Conservation (phyloP, 2,888 invertebrate genomes). For the Acleris holmiana region DNA sequence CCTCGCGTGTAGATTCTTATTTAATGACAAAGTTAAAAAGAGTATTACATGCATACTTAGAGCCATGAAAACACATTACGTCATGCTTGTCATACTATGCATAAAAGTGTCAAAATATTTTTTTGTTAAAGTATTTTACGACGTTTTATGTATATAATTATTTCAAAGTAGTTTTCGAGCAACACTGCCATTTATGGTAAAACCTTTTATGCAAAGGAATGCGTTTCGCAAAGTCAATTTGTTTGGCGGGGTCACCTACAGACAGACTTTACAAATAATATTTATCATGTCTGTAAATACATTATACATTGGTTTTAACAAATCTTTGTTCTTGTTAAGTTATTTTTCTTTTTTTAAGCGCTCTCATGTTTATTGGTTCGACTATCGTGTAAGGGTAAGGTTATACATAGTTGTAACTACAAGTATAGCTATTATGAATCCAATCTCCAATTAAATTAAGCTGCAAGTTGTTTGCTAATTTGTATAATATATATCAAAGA, state of each 20-base stretch:
- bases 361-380: slow-evolving; percentile 70
- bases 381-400: slow-evolving; percentile 73
- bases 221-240: slow-evolving; percentile 20
- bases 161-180: background rate
- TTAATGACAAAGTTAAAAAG: too few species aligned
- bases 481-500: background rate
- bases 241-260: slow-evolving; percentile 24
- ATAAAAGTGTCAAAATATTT: too few species aligned
- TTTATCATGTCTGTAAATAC: slow-evolving; percentile 14
- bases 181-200: slow-evolving; percentile 17
- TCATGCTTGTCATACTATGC: too few species aligned
- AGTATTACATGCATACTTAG: too few species aligned
- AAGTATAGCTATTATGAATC: slow-evolving; percentile 9
- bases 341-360: slow-evolving; percentile 57
- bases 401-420: background rate
- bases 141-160: background rate
- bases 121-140: too few species aligned
- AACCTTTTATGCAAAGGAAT: slow-evolving; percentile 7
- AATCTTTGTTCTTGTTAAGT: slow-evolving; percentile 6
- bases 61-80: too few species aligned
- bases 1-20: too few species aligned
- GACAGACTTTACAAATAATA: slow-evolving; percentile 5
- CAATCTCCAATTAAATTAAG: background rate
- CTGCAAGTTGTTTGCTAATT: background rate
- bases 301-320: slow-evolving; percentile 9